These are phyloP conservation scores for Ormyrus thymus DNA, from an alignment of 2,888 invertebrate species.

Conservation along the genomic window DNA sequence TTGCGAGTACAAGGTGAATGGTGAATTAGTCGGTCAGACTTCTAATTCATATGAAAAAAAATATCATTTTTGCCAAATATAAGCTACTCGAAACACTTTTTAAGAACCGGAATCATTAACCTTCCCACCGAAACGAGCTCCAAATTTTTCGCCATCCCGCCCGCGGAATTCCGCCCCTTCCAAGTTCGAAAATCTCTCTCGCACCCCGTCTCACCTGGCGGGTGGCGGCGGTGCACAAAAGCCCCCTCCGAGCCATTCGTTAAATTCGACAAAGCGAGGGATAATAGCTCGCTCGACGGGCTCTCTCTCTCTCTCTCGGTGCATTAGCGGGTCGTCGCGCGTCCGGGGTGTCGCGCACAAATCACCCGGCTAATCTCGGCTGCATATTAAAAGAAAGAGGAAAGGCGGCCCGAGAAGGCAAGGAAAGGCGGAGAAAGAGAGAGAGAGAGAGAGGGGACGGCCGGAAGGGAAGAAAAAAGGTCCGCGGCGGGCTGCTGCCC, in stretches of 20 bases:
- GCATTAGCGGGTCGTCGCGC: slow-evolving; percentile 21
- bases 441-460: not conserved
- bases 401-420: not conserved
- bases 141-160: not conserved
- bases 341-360: slow-evolving; percentile 32
- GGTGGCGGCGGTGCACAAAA: too few relatives aligned
- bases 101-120: too few relatives aligned
- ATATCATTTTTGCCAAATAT: too few relatives aligned
- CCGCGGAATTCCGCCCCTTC: not conserved
- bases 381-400: slow-evolving; percentile 38
- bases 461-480: not conserved
- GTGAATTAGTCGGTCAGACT: too few relatives aligned
- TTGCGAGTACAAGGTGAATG: too few relatives aligned
- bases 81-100: too few relatives aligned
- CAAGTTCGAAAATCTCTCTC: too few relatives aligned
- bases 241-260: slow-evolving; percentile 16
- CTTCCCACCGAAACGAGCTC: too few relatives aligned
- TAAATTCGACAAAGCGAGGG: slow-evolving; percentile 47
- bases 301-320: not conserved
- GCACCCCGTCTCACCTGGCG: too few relatives aligned
- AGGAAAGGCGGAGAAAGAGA: not conserved
- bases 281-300: slow-evolving; percentile 27
- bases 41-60: too few relatives aligned
- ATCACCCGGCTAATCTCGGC: slow-evolving; percentile 49
- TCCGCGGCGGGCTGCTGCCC: not conserved